Base-by-base conservation (phyloP, 2,113 vertebrate species). In the Grallaria varia region DNA sequence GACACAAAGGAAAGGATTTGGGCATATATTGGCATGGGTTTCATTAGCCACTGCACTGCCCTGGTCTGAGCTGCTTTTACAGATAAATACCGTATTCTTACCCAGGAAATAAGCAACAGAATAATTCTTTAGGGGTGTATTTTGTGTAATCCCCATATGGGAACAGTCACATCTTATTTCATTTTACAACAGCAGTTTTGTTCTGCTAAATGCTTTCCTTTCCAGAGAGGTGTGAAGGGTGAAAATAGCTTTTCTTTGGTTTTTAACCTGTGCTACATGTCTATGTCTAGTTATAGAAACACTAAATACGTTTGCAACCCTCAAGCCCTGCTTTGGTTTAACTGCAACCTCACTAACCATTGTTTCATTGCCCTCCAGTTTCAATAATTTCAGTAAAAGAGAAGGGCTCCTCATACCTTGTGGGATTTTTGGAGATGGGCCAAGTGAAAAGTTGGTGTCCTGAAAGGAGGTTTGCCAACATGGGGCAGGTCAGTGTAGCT, bases 1-100 rank as follows among this genome's bases (percentile, higher is more conserved):
- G 84, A 90, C 95, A 97, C 94, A 96, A 95, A 97, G 81, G 93
- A 91, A 93, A 89, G 94, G 90, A 97, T 95, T 93, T 96, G 95
- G 90, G 93, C 85, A 89, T 84, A 91, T 80, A 96, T 95, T 95
- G 96, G 96, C 91, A 68, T 90, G 91, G 49, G 86, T 96, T 97
- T 97, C 93, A 91, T 97, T 96, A 95, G 91, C 87, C 75, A 93
- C 91, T 85, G 72, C 66, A 69, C 87, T 93, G 93, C 91, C 84
- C 92, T 94, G 83, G 82, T 84, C 91, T 89, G 95, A 96, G 84
- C 94, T 94, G 92, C 88, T 89, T 90, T 94, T 89, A 81, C 60
- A 94, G 94, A 93, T 87, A 96, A 97, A 95, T 92, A 73, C 83
- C 73, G 59, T 77, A 84, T 90, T 79, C 89, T 93, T 94, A 87